phyloP scores from a whole-genome alignment of 2,888 invertebrate species.

The Harmothoe impar region DNA sequence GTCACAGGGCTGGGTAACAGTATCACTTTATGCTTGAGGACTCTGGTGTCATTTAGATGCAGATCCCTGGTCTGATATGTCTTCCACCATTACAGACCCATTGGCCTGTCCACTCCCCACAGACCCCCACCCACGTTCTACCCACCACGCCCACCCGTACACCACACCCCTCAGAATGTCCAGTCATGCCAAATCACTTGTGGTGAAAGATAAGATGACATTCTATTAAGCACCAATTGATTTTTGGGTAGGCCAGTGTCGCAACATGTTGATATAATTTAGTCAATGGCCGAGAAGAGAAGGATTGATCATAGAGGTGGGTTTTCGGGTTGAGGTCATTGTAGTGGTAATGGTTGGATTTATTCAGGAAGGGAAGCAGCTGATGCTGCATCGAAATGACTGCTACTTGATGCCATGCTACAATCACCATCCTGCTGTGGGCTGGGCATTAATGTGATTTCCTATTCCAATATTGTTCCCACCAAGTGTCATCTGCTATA shows the following conservation, averaged over 20 bases:
- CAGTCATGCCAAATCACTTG: background rate
- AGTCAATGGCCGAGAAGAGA: background rate
- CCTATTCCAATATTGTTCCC: too few relatives aligned
- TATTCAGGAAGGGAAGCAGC: too few relatives aligned
- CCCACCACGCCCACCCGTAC: background rate
- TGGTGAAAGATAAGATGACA: background rate
- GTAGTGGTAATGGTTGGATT: too few relatives aligned
- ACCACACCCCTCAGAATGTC: background rate
- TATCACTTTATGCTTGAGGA: background rate
- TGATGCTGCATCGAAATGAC: too few relatives aligned
- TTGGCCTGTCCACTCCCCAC: too few relatives aligned
- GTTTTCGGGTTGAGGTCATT: background rate
- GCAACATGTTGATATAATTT: slow-evolving; percentile 22
- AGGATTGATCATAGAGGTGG: background rate
- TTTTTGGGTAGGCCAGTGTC: background rate
- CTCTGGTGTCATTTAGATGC: background rate
- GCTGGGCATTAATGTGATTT: too few relatives aligned
- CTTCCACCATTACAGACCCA: too few relatives aligned
- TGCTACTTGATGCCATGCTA: too few relatives aligned
- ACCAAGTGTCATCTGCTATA: too few relatives aligned
- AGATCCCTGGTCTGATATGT: background rate
- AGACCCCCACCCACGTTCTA: too few relatives aligned
- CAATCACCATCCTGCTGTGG: too few relatives aligned
- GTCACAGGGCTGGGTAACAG: background rate
- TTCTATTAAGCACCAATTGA: background rate